Conservation (phyloP, 2,888 invertebrate genomes). For the Lithophane semibrunnea region DNA sequence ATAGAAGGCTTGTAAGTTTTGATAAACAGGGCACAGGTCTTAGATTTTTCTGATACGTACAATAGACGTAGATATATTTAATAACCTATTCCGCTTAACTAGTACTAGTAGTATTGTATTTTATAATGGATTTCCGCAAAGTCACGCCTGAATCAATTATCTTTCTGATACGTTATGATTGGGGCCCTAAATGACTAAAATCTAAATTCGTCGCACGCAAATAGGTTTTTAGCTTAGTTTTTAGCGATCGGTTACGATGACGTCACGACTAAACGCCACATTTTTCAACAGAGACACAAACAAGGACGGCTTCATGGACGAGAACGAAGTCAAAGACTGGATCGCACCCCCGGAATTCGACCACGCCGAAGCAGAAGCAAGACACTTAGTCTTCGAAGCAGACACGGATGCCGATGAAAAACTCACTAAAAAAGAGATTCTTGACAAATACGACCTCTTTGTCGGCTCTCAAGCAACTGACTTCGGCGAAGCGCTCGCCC, state of each 20-base stretch:
- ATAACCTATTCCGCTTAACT: too few relatives aligned
- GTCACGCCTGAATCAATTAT: too few relatives aligned
- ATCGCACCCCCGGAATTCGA: slow-evolving; percentile 99
- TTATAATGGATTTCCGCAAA: too few relatives aligned
- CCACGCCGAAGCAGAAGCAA: slow-evolving; percentile 98
- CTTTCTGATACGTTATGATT: background rate
- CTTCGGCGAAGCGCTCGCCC: slow-evolving; percentile 98
- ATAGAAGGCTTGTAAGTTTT: too few relatives aligned
- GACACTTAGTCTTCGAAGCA: slow-evolving; percentile 98
- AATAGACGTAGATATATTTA: too few relatives aligned
- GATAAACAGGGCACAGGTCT: too few relatives aligned
- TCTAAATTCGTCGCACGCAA: background rate
- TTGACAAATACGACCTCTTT: slow-evolving; percentile 98
- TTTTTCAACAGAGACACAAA: slow-evolving; percentile 92
- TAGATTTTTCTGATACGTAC: too few relatives aligned
- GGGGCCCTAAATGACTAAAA: background rate
- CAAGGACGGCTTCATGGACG: slow-evolving; percentile 97
- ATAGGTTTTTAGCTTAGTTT: background rate
- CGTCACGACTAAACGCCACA: background rate
- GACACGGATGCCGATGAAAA: slow-evolving; percentile 97
- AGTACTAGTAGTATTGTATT: too few relatives aligned
- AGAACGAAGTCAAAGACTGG: slow-evolving; percentile 97
- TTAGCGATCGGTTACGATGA: background rate
- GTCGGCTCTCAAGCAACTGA: slow-evolving; percentile 99
- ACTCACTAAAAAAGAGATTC: slow-evolving; percentile 96